Conservation (phyloP, 1,140 invertebrate species). For the Coelopa frigida region DNA sequence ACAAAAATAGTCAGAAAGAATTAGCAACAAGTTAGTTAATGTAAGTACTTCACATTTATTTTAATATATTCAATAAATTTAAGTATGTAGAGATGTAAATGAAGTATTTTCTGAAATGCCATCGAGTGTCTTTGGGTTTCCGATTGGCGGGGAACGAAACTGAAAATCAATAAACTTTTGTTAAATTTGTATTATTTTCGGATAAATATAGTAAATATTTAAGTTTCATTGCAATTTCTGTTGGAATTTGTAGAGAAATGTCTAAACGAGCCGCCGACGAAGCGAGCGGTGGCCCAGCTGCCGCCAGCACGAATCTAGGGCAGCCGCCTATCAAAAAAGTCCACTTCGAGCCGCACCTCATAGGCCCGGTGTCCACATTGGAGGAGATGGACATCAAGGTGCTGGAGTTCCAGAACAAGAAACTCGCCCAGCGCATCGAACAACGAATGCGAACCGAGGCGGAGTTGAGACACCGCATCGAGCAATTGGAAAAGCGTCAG, state of each 20-base stretch:
- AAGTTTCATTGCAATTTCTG: neutral
- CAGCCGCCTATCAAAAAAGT: slow-evolving; percentile 80
- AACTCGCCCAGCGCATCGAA: slow-evolving; percentile 87
- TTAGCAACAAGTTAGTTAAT: too few relatives aligned
- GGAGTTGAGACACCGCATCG: slow-evolving; percentile 85
- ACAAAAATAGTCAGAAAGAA: too few relatives aligned
- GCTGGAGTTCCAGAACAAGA: slow-evolving; percentile 94
- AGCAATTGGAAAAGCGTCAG: slow-evolving; percentile 93
- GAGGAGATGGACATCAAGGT: slow-evolving; percentile 98
- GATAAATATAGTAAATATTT: too few relatives aligned
- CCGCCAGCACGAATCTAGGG: slow-evolving; percentile 16
- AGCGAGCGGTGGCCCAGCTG: slow-evolving; percentile 35
- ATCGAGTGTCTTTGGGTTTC: too few relatives aligned
- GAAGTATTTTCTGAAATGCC: too few relatives aligned
- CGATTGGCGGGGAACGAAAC: too few relatives aligned
- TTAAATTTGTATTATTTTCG: too few relatives aligned
- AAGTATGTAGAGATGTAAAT: too few relatives aligned
- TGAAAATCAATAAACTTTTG: too few relatives aligned
- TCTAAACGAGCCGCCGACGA: slow-evolving; percentile 65
- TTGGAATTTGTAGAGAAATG: slow-evolving; percentile 46
- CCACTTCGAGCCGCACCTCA: slow-evolving; percentile 86
- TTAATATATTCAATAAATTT: too few relatives aligned
- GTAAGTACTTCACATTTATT: too few relatives aligned
- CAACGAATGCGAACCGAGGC: slow-evolving; percentile 82
- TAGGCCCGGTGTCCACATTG: slow-evolving; percentile 85